Base-by-base conservation (phyloP, 1,140 invertebrate species). In the Monochamus saltuarius region DNA sequence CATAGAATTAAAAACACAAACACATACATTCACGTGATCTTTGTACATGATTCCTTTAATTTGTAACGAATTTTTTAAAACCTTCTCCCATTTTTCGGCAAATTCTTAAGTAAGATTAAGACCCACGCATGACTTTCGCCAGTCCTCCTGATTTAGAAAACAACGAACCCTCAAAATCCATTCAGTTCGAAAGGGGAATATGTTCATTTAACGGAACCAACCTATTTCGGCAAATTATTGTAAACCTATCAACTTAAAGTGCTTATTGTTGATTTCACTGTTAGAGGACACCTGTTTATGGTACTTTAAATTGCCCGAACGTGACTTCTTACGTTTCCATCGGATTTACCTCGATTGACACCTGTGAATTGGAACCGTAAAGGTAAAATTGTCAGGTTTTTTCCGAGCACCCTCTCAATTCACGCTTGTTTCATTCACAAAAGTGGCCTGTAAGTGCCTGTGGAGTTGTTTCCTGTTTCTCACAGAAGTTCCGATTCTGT, bases 271-370 rank as follows among this genome's bases (percentile, higher is more conserved):
- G 29, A 17, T 35, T 35, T 35, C 34, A 51, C 22, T 51, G 49
- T 51, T 35, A 61, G 16, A 43, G 55, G 56, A 66, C 65, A 66
- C 65, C 61, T 66, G 65, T 65, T 59, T 58, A 64, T 35, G 53
- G 51, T 34, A 29, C 13, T 56, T 47, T 36, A 17, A 43, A 66
- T 59, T 64, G 49, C 50, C 47, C 29, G 58, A 56, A 68, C 66
- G 66, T 68, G 66, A 68, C 66, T 63, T 65, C 42, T 42, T 14
- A 47, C 51, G 59, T 58, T 59, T 64, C 49, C 62, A 50, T 51
- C 36, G 61, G 51, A 64, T 66, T 61, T 63, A 39, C 22, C 35
- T 60, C 43, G 58, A 66, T 66, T 66, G 61, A 64, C 65, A 61
- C 62, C 56, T 64, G 57, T 58, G 39, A 47, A 57, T 57, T 38